These are phyloP conservation scores for Dolichotis patagonum DNA, from an alignment of 2,113 vertebrate genomes.

Conservation along the genomic window DNA sequence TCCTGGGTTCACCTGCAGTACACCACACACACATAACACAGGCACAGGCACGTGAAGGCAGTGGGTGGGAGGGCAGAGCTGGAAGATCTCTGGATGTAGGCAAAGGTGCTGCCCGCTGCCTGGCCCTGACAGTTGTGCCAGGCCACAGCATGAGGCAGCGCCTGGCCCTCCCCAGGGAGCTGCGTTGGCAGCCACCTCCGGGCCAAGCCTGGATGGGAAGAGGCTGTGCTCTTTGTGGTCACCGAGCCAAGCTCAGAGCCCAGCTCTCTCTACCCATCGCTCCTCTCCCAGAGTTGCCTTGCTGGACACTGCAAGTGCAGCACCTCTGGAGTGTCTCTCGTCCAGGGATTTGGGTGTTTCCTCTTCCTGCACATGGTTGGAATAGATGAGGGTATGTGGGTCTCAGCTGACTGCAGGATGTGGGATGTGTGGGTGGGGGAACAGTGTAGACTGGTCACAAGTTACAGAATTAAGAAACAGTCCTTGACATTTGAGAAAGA, in stretches of 20 bases:
- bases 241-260: not conserved
- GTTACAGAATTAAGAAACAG: not conserved
- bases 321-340: not conserved
- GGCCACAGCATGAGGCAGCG: not conserved
- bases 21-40: not conserved
- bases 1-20: not conserved
- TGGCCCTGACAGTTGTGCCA: not conserved
- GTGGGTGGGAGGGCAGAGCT: not conserved
- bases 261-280: not conserved
- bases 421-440: not conserved
- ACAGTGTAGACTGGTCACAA: not conserved
- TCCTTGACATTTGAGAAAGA: not conserved
- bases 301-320: not conserved
- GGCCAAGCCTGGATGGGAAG: not conserved
- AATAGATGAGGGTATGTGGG: not conserved
- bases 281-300: not conserved
- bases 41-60: not conserved
- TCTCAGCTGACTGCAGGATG: not conserved
- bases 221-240: not conserved
- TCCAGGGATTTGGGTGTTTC: not conserved
- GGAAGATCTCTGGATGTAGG: not conserved
- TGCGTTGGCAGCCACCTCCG: not conserved
- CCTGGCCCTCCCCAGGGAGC: not conserved
- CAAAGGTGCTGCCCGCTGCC: not conserved
- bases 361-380: not conserved